A percentile compares a stretch with the other conserved stretches of the same genome.
phyloP scores from a whole-genome alignment of 2,797 vertebrate species.

The Spea hammondii region DNA sequence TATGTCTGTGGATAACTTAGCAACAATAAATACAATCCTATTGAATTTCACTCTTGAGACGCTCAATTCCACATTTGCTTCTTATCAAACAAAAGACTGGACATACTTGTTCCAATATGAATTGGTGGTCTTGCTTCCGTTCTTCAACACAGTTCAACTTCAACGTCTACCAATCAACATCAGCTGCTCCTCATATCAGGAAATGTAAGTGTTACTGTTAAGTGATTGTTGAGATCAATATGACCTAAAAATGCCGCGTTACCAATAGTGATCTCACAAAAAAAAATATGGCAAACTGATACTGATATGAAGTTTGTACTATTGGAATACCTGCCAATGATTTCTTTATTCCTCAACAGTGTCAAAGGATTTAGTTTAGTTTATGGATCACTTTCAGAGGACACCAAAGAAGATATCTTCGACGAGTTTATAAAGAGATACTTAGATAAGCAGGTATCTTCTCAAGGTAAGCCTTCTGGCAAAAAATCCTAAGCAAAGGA shows the following conservation, averaged over 20 bases:
- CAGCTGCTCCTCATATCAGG: constrained; percentile 22
- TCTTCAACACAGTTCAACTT: background rate
- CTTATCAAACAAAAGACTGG: background rate
- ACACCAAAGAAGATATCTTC: background rate
- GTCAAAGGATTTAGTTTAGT: background rate
- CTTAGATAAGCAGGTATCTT: background rate
- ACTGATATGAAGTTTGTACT: no score
- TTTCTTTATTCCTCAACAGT: background rate
- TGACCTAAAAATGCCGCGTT: no score
- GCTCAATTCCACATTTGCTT: background rate
- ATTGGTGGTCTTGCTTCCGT: background rate
- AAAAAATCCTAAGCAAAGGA: no score
- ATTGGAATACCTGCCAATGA: background rate
- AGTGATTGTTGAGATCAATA: no score
- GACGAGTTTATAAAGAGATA: background rate
- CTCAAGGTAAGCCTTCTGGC: background rate
- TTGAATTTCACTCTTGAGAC: background rate
- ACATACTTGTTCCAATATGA: background rate
- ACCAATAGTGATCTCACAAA: no score
- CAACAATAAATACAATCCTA: background rate
- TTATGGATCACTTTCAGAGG: background rate
- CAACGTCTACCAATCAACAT: constrained; percentile 8
- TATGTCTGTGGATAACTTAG: background rate
- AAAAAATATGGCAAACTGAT: no score
- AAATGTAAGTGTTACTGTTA: constrained; percentile 28